Conservation (phyloP, 2,113 vertebrate species). For the Sturnira hondurensis region DNA sequence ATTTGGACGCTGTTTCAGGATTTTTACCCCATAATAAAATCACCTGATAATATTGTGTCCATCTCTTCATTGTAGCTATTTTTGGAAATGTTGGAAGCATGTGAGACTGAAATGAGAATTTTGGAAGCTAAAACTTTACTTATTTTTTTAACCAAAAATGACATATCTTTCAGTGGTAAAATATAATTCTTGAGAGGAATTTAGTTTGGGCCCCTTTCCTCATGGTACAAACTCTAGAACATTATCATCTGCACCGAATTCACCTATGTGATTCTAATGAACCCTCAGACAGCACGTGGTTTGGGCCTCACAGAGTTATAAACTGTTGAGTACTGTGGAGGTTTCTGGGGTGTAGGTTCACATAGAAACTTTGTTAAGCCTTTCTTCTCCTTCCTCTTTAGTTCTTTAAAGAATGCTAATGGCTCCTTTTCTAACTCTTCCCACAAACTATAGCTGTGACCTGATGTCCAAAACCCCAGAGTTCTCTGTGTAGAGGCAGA, state of each 20-base stretch:
- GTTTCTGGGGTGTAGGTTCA: rapidly evolving
- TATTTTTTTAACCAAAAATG: background rate
- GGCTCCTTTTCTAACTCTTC: background rate
- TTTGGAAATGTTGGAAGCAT: background rate
- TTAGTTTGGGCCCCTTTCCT: background rate
- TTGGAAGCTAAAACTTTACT: background rate
- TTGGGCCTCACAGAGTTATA: too few relatives aligned
- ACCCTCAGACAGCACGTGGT: rapidly evolving
- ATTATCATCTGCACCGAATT: background rate
- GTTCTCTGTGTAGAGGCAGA: background rate
- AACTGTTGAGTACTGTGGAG: background rate
- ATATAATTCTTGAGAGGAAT: background rate
- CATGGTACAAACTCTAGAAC: rapidly evolving
- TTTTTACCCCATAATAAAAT: background rate
- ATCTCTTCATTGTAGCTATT: background rate
- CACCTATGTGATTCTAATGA: too few relatives aligned
- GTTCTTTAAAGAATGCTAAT: background rate
- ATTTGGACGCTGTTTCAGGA: rapidly evolving
- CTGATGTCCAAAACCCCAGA: background rate
- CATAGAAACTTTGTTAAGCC: background rate
- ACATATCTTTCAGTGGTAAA: background rate
- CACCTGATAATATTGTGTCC: rapidly evolving
- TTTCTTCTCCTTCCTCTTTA: background rate
- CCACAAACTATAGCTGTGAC: background rate
- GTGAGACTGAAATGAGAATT: background rate